Evolutionary conservation across 2,113 vertebrate genomes (phyloP).

Genomic region (Electrona antarctica): DNA sequence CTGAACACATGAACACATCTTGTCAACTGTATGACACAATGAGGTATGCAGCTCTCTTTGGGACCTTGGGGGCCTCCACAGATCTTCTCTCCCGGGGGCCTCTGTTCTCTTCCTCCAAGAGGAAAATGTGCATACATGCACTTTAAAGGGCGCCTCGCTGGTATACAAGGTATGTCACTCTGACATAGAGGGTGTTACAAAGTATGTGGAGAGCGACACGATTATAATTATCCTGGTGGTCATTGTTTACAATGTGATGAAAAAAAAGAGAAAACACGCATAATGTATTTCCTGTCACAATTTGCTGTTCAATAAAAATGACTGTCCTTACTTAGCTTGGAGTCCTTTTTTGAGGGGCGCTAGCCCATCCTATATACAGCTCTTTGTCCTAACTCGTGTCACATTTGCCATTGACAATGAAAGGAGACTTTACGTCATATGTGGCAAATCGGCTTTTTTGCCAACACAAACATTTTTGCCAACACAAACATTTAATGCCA

Average conservation of each 20-base stretch:
- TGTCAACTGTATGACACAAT: constrained; percentile 38
- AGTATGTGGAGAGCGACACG: constrained; percentile 60
- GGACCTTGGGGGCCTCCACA: constrained; percentile 50
- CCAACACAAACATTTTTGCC: no score
- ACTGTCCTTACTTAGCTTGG: constrained; percentile 45
- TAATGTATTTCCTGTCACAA: constrained; percentile 71
- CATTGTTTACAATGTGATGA: constrained; percentile 66
- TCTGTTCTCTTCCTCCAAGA: constrained; percentile 74
- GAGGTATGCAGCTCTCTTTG: constrained; percentile 39
- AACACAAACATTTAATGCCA: no score
- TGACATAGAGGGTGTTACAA: constrained; percentile 51
- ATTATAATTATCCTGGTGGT: constrained; percentile 47
- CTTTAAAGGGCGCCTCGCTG: constrained; percentile 58
- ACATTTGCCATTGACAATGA: no score
- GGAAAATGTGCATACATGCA: constrained; percentile 74
- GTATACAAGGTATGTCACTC: constrained; percentile 43
- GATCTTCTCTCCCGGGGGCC: constrained; percentile 41
- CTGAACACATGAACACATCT: constrained; percentile 19
- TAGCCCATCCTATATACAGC: no score
- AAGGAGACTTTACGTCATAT: no score
- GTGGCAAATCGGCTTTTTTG: no score
- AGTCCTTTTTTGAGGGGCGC: constrained; percentile 16
- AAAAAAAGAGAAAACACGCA: constrained; percentile 38
- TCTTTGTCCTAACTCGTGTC: no score
- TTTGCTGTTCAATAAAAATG: constrained; percentile 79